phyloP scores from a whole-genome alignment of 2,888 invertebrate genomes.

The Archips xylosteana region DNA sequence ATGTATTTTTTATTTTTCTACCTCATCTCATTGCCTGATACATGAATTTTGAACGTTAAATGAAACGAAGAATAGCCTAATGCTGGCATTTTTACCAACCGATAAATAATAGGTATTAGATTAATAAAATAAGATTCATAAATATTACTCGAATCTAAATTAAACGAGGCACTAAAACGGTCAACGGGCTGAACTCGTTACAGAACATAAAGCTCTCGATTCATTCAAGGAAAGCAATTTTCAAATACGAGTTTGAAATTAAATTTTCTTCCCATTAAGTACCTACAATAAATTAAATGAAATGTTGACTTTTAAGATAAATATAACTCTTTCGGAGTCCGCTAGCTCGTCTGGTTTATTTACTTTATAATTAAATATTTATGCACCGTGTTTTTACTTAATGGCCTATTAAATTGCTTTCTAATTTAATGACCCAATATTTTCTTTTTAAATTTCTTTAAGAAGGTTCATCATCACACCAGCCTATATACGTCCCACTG shows the following conservation, averaged over 20 bases:
- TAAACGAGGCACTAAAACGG: not conserved
- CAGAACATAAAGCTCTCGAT: not conserved
- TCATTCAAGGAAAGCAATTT: not conserved
- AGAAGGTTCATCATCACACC: too few species aligned
- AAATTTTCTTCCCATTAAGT: constrained; percentile 5
- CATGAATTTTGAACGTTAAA: too few species aligned
- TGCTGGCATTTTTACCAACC: too few species aligned
- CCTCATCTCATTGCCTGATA: too few species aligned
- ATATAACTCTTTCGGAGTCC: not conserved
- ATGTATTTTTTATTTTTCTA: too few species aligned
- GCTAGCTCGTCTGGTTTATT: not conserved
- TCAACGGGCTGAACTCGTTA: not conserved
- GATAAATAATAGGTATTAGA: too few species aligned
- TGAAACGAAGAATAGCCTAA: too few species aligned
- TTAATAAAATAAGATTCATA: not conserved
- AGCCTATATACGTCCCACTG: too few species aligned
- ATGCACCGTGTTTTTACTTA: not conserved
- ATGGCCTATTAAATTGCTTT: too few species aligned
- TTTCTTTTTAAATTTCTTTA: too few species aligned
- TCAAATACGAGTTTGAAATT: not conserved
- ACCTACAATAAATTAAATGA: not conserved
- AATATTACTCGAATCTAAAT: not conserved
- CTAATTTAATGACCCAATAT: too few species aligned
- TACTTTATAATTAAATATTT: too few species aligned
- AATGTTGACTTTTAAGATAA: not conserved